phyloP scores from a whole-genome alignment of 1,140 invertebrate genomes.

The Cataglyphis hispanica region DNA sequence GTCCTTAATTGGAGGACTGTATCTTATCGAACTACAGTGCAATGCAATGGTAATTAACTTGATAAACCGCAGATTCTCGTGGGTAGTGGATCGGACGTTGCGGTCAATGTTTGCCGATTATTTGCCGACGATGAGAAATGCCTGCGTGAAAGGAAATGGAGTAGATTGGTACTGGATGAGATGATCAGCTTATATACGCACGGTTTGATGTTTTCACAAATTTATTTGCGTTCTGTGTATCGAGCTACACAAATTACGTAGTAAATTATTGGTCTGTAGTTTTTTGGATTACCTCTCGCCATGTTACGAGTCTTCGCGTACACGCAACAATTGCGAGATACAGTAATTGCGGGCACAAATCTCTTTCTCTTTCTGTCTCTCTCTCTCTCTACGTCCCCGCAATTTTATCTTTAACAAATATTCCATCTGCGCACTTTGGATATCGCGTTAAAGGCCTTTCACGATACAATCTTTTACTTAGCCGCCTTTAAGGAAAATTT shows the following conservation, averaged over 20 bases:
- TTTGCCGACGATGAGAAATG: neutral
- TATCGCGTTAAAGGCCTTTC: slow-evolving; percentile 30
- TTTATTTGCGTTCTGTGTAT: slow-evolving; percentile 77
- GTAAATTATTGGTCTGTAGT: slow-evolving; percentile 78
- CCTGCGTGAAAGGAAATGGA: neutral
- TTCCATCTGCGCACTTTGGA: neutral
- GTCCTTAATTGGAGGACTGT: slow-evolving; percentile 19
- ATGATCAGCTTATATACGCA: neutral
- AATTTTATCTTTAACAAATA: slow-evolving; percentile 42
- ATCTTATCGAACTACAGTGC: slow-evolving; percentile 65
- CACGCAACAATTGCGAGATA: slow-evolving; percentile 53
- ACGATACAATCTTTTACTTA: neutral
- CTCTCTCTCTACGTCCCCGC: slow-evolving; percentile 1
- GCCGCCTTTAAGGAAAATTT: neutral
- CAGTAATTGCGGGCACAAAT: slow-evolving; percentile 36
- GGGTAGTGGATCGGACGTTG: slow-evolving; percentile 55
- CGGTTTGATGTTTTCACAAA: slow-evolving; percentile 67
- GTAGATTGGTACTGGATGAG: neutral
- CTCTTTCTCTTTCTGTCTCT: slow-evolving; percentile 21
- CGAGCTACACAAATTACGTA: slow-evolving; percentile 77
- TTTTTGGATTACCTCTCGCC: slow-evolving; percentile 39
- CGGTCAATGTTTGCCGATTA: slow-evolving; percentile 50
- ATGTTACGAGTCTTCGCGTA: slow-evolving; percentile 8
- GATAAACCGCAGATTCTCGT: neutral
- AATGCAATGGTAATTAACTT: slow-evolving; percentile 50